Base-by-base conservation (phyloP, 2,888 invertebrate genomes). In the Drosophila neonasuta region DNA sequence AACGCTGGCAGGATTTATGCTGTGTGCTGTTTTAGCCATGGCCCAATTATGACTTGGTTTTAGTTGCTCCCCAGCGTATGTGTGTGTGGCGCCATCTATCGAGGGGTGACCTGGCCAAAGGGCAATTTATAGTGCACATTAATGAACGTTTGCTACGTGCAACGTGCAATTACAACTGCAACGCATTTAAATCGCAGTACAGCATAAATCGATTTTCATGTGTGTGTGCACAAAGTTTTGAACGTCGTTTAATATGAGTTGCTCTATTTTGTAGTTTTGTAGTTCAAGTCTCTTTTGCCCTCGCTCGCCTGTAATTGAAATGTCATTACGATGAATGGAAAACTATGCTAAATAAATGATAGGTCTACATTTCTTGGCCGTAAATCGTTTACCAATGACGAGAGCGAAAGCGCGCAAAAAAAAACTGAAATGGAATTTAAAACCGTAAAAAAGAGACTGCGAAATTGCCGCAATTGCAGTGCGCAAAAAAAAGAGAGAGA, bases 1-100 rank as follows among this genome's bases (percentile, higher is more conserved):
- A 74, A 51, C 79, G 45, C 50, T 55, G 42, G 30, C 46, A 36
- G 71, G 70, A 86, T 85, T 85, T 79, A 77, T 81, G 56, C 61
- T 58, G 17, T 29, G 24, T 60, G 61, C 62, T 63, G 51, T 66
- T 75, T 71, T 57, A 71, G 83, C 75, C 80, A 62, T 60, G 49
- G 71, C 78, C 68, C 80, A 80, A 80, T 80, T 85, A 67, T 68
- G 63, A 52, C 44, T 55, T 50, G 54, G 36, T 54, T 32, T 32
- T 41, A 57, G 41, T 29, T 6, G 13, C 7, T 10, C 15, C 9
- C 10, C 15, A 15, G 32, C 20, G 48, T 46, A 42, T 24, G 20
- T 52, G 32, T 41, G 3, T 11, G 39, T 41, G 39, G 39, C 15
- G 11, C 36, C 36, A 39, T 56, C 42, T 30, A 52, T 49, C 48